A percentile compares a stretch with the other conserved stretches of the same genome.
Conservation (phyloP, 2,797 vertebrate species). For the Passerculus sandwichensis region DNA sequence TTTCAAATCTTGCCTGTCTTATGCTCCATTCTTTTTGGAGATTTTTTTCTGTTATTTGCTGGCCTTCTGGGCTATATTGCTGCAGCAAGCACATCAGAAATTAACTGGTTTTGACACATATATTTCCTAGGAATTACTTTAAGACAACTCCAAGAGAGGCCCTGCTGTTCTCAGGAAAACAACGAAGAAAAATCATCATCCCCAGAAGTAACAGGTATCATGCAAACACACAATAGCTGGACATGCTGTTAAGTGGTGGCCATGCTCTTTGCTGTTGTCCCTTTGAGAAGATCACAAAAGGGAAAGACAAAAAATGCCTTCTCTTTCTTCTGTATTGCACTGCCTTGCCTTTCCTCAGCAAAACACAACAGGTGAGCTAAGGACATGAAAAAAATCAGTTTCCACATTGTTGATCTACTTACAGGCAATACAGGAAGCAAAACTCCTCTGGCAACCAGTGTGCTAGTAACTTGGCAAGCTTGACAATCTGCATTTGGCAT, state of each 20-base stretch:
- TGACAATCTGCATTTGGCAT: constrained; percentile 15
- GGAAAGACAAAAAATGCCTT: neutral
- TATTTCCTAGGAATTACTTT: neutral
- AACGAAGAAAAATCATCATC: neutral
- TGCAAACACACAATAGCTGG: neutral
- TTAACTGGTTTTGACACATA: neutral
- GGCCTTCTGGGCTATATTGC: neutral
- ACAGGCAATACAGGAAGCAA: neutral
- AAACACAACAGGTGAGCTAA: neutral
- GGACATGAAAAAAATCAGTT: neutral
- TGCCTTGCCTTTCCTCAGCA: neutral
- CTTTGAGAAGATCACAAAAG: neutral
- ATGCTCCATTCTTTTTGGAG: neutral
- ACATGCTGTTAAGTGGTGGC: neutral
- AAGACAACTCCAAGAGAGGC: neutral
- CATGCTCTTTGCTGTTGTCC: neutral
- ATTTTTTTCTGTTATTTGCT: neutral
- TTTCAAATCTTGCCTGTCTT: neutral
- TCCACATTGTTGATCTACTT: neutral
- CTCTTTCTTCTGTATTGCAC: neutral
- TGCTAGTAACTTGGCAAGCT: constrained; percentile 1
- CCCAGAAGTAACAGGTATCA: neutral
- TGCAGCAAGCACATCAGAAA: neutral
- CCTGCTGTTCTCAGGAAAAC: neutral
- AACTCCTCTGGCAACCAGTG: neutral